These are phyloP conservation scores for Drosophila cognata DNA, from an alignment of 2,888 invertebrate species.

Conservation along the genomic window DNA sequence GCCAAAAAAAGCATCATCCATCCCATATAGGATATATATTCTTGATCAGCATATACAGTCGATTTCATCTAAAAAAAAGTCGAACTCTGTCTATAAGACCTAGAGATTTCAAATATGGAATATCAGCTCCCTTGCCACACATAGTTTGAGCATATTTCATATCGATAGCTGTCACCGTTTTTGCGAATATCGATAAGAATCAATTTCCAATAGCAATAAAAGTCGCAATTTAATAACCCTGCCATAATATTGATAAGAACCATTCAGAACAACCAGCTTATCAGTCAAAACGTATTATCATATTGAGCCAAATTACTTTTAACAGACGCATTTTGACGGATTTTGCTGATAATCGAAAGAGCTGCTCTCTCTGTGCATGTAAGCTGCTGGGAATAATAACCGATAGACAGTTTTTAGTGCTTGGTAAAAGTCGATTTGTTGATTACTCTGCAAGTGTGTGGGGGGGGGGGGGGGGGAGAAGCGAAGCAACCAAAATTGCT, in stretches of 20 bases:
- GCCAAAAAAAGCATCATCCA: neutral
- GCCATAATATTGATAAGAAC: neutral
- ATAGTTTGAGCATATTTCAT: neutral
- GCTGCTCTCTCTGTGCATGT: neutral
- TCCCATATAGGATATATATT: neutral
- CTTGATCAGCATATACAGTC: neutral
- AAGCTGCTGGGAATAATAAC: neutral
- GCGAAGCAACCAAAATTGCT: neutral
- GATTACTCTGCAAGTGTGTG: neutral
- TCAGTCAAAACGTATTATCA: neutral
- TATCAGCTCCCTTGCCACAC: neutral
- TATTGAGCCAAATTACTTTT: too few species aligned
- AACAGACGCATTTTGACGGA: too few species aligned
- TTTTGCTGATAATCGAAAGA: neutral
- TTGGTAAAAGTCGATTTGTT: neutral
- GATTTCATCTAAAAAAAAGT: neutral
- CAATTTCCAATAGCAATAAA: neutral
- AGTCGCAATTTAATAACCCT: neutral
- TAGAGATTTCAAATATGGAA: neutral
- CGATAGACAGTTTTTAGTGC: neutral
- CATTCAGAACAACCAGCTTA: neutral
- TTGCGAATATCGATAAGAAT: neutral
- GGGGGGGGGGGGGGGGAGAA: too few species aligned
- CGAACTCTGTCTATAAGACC: neutral
- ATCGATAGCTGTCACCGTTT: neutral